These are phyloP conservation scores for Embiotoca jacksoni DNA, from an alignment of 2,113 vertebrate species.

Conservation along the genomic window DNA sequence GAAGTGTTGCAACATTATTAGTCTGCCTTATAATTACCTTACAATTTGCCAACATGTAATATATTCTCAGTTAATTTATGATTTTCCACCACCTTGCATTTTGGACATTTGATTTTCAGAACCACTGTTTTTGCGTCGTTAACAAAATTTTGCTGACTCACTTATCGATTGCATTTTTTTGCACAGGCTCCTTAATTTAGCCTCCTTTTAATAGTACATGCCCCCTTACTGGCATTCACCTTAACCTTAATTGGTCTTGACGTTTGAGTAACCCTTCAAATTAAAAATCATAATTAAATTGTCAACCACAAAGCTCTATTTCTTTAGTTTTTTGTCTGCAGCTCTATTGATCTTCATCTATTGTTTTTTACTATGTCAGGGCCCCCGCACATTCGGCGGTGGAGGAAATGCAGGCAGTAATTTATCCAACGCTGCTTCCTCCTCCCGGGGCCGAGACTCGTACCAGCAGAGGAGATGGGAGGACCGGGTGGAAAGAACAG, in stretches of 20 bases:
- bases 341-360: constrained; percentile 30
- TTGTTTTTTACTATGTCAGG: constrained; percentile 52
- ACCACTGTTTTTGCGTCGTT: neutral
- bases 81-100: neutral
- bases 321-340: constrained; percentile 1
- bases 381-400: constrained; percentile 92
- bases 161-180: constrained; percentile 4
- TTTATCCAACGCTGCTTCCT: constrained; percentile 85
- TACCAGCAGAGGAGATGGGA: constrained; percentile 86
- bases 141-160: constrained; percentile 6
- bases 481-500: constrained; percentile 86
- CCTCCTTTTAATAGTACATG: constrained; percentile 6
- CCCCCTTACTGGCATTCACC: constrained; percentile 16
- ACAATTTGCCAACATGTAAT: neutral
- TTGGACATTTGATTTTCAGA: constrained; percentile 3
- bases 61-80: neutral
- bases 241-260: constrained; percentile 33
- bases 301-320: constrained; percentile 7
- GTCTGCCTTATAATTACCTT: too few species aligned
- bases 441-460: constrained; percentile 87
- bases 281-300: constrained; percentile 28
- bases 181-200: constrained; percentile 4
- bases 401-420: constrained; percentile 92
- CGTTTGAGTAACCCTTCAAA: constrained; percentile 18
- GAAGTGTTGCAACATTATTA: too few species aligned